phyloP scores from a whole-genome alignment of 1,140 invertebrate genomes.

The Dendrolimus kikuchii region DNA sequence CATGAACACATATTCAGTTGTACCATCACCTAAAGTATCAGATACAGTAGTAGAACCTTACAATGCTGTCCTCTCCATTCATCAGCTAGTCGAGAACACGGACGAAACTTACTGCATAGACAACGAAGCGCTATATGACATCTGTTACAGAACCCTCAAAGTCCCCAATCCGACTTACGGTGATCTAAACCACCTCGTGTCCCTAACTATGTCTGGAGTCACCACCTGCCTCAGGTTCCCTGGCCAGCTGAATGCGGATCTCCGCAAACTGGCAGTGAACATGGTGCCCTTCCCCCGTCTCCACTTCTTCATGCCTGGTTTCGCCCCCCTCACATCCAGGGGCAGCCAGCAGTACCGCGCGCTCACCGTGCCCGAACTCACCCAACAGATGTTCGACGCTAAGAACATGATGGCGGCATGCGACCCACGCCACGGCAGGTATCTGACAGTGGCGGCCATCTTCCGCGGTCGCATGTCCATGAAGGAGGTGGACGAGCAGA shows the following conservation, averaged over 20 bases:
- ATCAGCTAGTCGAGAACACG: conserved; percentile 87
- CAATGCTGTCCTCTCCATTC: conserved; percentile 84
- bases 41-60: conserved; percentile 91
- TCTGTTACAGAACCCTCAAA: conserved; percentile 87
- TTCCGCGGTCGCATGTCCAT: conserved; percentile 89
- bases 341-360: conserved; percentile 82
- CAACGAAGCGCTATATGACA: conserved; percentile 87
- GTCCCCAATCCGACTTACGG: conserved; percentile 86
- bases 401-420: conserved; percentile 97
- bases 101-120: conserved; percentile 89
- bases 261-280: conserved; percentile 95
- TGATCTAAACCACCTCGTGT: conserved; percentile 81
- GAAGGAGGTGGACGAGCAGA: conserved; percentile 90
- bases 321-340: conserved; percentile 85
- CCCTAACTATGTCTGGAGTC: conserved; percentile 86
- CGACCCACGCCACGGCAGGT: conserved; percentile 82
- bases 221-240: conserved; percentile 78
- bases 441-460: conserved; percentile 87
- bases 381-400: conserved; percentile 88
- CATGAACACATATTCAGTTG: conserved; percentile 90
- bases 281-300: conserved; percentile 96
- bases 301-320: conserved; percentile 97
- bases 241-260: conserved; percentile 91
- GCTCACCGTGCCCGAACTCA: conserved; percentile 86
- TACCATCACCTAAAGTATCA: conserved; percentile 85